A percentile compares a stretch with the other conserved stretches of the same genome.
These are phyloP conservation scores for Numenius arquata DNA, from an alignment of 2,113 vertebrate species.

Conservation along the genomic window DNA sequence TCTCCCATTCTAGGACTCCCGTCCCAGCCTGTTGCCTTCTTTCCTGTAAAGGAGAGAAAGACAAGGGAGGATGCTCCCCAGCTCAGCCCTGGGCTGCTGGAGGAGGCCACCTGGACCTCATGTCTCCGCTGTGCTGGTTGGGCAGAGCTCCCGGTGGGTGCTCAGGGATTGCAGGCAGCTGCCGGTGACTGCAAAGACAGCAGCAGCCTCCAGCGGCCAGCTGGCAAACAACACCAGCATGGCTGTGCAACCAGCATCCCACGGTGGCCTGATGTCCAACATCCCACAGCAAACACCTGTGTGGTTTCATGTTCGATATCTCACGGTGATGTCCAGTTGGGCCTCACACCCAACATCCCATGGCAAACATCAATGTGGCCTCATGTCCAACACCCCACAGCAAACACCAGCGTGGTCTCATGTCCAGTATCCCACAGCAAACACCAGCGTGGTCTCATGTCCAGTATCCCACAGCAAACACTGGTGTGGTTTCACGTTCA, in stretches of 20 bases:
- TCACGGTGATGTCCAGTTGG: neutral
- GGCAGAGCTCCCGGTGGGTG: neutral
- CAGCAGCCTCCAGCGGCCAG: slow-evolving; percentile 65
- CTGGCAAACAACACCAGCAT: neutral
- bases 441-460: rapidly evolving
- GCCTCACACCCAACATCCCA: too few relatives aligned
- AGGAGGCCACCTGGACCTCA: neutral
- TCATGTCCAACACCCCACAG: rapidly evolving
- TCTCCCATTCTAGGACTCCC: neutral
- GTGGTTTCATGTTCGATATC: neutral
- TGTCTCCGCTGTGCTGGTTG: rapidly evolving
- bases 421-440: rapidly evolving
- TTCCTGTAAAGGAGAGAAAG: neutral
- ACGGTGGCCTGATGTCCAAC: neutral
- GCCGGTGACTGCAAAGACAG: slow-evolving; percentile 35
- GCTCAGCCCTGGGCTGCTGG: neutral
- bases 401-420: rapidly evolving
- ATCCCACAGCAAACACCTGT: neutral
- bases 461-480: neutral
- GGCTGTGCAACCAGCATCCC: rapidly evolving
- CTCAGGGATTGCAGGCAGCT: neutral
- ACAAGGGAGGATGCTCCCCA: neutral
- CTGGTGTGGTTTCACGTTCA: too few relatives aligned
- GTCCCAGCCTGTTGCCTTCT: neutral
- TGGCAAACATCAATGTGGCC: rapidly evolving